Evolutionary conservation across 2,113 vertebrate genomes (phyloP), one percentile per base, ranked within the genome.

Genomic region (Spermophilus dauricus): DNA sequence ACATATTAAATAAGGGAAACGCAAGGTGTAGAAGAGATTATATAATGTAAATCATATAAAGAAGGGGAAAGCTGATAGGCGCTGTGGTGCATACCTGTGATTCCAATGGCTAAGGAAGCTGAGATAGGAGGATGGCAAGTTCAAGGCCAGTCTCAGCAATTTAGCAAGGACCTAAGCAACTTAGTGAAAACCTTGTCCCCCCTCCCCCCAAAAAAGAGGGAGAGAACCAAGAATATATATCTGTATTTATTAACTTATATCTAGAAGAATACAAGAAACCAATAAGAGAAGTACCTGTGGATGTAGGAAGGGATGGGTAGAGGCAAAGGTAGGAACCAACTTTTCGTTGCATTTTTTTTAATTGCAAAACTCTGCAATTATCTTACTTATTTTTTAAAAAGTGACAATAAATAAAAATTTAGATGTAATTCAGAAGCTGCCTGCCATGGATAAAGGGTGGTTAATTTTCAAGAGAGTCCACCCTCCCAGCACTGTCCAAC

Each of bases 341-440:
- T 73, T 39, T 78, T 89, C 45, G 84, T 5, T 84, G 48, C 13
- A 67, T 75, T 81, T 86, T 39, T 24, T 58, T 39, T 56, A 72
- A 72, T 12, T 22, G 18, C 69, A 24, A 51, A 53, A 53, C 53
- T 3, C 58, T 82, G 24, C 28, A 81, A 76, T 76, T 51, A 77
- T 34, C 58, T 67, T 37, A 75, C 34, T 73, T 75, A 34, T 51
- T 37, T 45, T 51, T 82, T 78, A 90, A 92, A 95, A 94, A 53
- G 39, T 58, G 37, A 63, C 80, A 73, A 22, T 45, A 88, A 81
- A 63, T 88, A 22, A 72, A 95, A 81, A 77, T 30, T 24, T 56
- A 30, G 16, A 9, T 45, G 30, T 16, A 12, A 42, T 56, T 81
- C 45, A 53, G 65, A 86, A 84, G 42, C 58, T 37, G 30, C 14